Base-by-base conservation (phyloP, 2,797 vertebrate genomes). In the Labeo calbasu region DNA sequence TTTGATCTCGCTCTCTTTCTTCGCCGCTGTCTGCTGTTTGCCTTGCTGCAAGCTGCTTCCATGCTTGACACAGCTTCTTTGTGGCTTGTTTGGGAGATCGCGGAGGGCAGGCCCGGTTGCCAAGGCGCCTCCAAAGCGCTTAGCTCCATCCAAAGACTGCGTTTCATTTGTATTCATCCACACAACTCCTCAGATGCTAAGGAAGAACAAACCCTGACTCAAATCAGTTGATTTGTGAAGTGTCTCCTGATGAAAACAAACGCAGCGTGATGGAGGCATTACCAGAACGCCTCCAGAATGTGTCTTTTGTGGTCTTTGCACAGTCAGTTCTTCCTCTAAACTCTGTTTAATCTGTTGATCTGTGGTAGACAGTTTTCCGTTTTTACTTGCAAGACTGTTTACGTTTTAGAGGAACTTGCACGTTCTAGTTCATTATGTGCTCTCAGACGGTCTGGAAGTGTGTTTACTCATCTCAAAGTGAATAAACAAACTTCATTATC, bases 161-260 rank as follows among this genome's bases (percentile, higher is more conserved):
- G 46, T 76, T 77, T 79, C 40, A 82, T 87, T 89, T 86, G 69
- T 85, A 86, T 86, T 78, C 87, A 43, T 23, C 79, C 32, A 28
- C 43, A 50, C 77, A 68, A 28, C 75, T 81, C 61, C 11, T 40
- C 13, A 72, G 36, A 77, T 9, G 12, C 68, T 50, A 48, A 14
- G 23, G 21, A 40, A 28, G 32, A 75, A 79, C 21, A 79, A 73
- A 82, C 23, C 8, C 25, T 43, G 25, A n/a, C 28, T 82, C 21
- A 81, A 66, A 57, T 19, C 23, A 23, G 70, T 75, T 36, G 57
- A 63, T 59, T 43, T 61, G 14, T 50, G 23, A 32, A 53, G 55
- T 21, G 36, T 70, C 66, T 55, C 17, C 43, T 68, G 61, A 53
- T 50, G 25, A 79, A 68, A n/a, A 43, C 21, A 55, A 40, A 17